A percentile compares a stretch with the other conserved stretches of the same genome.
These are phyloP conservation scores for Paramormyrops hopkinsi DNA, from an alignment of 2,797 vertebrate genomes.

Conservation along the genomic window DNA sequence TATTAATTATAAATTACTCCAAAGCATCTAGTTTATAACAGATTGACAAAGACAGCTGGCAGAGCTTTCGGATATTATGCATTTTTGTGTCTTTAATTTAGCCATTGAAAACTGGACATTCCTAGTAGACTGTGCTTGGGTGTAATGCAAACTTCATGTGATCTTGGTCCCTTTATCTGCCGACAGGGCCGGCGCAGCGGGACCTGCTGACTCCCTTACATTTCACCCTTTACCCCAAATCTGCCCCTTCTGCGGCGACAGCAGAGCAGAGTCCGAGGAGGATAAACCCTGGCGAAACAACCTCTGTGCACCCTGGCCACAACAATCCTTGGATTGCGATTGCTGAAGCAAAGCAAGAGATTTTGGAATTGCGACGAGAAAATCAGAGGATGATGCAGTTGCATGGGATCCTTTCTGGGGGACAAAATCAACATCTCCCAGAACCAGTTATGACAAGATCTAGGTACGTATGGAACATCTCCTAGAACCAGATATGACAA, in stretches of 20 bases:
- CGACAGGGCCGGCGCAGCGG: slow-evolving; percentile 41
- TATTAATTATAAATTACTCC: neutral
- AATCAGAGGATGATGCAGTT: slow-evolving; percentile 49
- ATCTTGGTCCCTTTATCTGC: neutral
- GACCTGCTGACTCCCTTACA: slow-evolving; percentile 62
- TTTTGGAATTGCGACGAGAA: slow-evolving; percentile 50
- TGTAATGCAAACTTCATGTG: neutral
- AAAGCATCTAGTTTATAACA: neutral
- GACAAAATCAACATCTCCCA: slow-evolving; percentile 22
- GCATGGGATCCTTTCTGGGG: slow-evolving; percentile 33
- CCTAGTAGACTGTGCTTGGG: neutral
- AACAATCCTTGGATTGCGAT: slow-evolving; percentile 46
- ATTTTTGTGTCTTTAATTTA: neutral
- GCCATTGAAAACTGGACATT: neutral
- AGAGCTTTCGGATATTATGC: neutral
- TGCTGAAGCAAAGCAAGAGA: slow-evolving; percentile 49
- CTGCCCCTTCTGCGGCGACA: slow-evolving; percentile 16
- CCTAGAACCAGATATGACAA: slow-evolving; percentile 21
- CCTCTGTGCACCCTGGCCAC: slow-evolving; percentile 23
- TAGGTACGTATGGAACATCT: slow-evolving; percentile 41
- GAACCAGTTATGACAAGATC: slow-evolving; percentile 11
- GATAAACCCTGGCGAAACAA: slow-evolving; percentile 27
- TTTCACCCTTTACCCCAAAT: slow-evolving; percentile 43
- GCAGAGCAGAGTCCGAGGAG: slow-evolving; percentile 20
- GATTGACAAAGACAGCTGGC: neutral